A percentile compares a stretch with the other conserved stretches of the same genome.
Evolutionary conservation across 1,140 invertebrate species (phyloP).

Genomic region (Drosophila malerkotliana): DNA sequence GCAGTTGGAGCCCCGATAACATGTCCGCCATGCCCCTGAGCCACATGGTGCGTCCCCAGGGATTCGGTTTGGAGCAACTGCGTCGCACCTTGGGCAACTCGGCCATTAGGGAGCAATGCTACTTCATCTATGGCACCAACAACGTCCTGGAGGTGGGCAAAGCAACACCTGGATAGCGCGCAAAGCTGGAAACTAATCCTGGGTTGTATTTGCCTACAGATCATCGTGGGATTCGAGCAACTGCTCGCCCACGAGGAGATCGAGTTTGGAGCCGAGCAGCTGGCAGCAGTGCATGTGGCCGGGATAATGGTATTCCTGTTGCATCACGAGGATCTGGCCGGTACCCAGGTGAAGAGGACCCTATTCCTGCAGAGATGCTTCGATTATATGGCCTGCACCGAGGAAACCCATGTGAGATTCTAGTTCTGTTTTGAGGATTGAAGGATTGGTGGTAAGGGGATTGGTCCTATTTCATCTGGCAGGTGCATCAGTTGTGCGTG

Average conservation of each 20-base stretch:
- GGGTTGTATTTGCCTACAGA: constrained; percentile 3
- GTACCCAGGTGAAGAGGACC: constrained; percentile 47
- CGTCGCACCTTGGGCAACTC: constrained; percentile 36
- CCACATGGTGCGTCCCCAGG: constrained; percentile 53
- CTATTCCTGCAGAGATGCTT: constrained; percentile 58
- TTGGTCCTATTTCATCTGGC: not conserved
- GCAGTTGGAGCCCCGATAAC: not conserved
- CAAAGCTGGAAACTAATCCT: not conserved
- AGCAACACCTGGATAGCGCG: not conserved
- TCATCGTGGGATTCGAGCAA: constrained; percentile 36
- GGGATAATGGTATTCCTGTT: constrained; percentile 61
- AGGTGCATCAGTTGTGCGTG: constrained; percentile 47
- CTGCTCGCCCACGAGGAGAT: constrained; percentile 47
- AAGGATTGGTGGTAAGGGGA: not conserved
- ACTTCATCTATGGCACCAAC: constrained; percentile 43
- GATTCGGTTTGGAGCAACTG: constrained; percentile 55
- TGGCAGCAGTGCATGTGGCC: constrained; percentile 51
- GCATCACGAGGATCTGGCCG: constrained; percentile 36
- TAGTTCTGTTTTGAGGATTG: not conserved
- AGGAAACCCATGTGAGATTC: constrained; percentile 45
- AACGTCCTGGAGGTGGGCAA: constrained; percentile 51
- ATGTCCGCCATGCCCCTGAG: not conserved
- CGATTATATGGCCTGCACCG: constrained; percentile 61
- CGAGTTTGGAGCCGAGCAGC: constrained; percentile 47
- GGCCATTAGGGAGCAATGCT: constrained; percentile 31